A percentile compares a stretch with the other conserved stretches of the same genome.
phyloP scores from a whole-genome alignment of 1,140 invertebrate species.

The Drosophila insularis region DNA sequence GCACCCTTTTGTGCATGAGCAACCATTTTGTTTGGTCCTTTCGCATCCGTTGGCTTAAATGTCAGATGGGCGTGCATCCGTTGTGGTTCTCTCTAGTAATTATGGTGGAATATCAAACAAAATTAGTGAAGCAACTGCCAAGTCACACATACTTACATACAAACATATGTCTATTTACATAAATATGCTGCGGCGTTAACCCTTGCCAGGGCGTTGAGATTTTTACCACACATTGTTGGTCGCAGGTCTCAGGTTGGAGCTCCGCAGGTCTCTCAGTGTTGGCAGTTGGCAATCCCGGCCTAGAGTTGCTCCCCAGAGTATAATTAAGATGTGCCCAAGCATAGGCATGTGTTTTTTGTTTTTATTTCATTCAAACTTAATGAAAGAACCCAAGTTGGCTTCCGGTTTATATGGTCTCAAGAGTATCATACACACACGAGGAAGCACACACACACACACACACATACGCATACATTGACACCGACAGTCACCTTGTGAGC shows the following conservation, averaged over 20 bases:
- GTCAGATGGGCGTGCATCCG: constrained; percentile 62
- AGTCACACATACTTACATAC: constrained; percentile 17
- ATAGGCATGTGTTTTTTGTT: constrained; percentile 25
- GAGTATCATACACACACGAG: neutral
- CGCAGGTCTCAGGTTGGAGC: constrained; percentile 18
- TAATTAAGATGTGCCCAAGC: constrained; percentile 70
- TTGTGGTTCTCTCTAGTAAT: constrained; percentile 51
- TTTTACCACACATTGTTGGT: constrained; percentile 53
- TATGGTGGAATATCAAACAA: constrained; percentile 67
- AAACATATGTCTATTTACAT: neutral
- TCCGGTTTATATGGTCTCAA: constrained; percentile 15
- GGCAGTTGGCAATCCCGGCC: constrained; percentile 34
- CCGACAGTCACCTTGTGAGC: constrained; percentile 7
- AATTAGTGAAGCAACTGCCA: constrained; percentile 52
- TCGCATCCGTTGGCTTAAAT: constrained; percentile 76
- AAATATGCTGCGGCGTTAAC: constrained; percentile 47
- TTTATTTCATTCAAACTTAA: constrained; percentile 75
- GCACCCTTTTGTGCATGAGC: constrained; percentile 69
- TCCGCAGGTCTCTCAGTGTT: too few species aligned
- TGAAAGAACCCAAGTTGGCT: constrained; percentile 59
- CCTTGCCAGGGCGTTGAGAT: constrained; percentile 61
- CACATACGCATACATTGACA: neutral
- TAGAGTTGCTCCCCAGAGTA: constrained; percentile 72
- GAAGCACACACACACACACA: constrained; percentile 11
- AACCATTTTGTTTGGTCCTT: constrained; percentile 79